These are phyloP conservation scores for Taeniopygia guttata DNA, from an alignment of 2,797 vertebrate genomes.

Conservation along the genomic window DNA sequence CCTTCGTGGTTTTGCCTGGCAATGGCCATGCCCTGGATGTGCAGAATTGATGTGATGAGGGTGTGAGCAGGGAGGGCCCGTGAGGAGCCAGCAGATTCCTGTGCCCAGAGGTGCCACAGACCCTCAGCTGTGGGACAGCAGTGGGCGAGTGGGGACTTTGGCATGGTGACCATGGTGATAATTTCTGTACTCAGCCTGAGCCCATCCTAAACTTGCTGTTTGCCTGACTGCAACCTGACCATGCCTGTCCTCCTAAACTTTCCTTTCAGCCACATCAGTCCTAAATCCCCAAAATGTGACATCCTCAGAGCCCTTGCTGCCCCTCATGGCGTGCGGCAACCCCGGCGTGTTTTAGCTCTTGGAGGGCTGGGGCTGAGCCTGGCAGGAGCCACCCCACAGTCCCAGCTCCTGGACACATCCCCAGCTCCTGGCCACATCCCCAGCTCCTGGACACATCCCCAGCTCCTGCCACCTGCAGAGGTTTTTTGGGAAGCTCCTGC, in stretches of 20 bases:
- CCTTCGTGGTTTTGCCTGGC: accelerated
- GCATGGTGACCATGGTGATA: accelerated
- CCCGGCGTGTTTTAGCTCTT: accelerated
- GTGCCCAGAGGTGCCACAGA: neutral
- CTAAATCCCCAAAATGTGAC: accelerated
- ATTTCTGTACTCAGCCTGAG: neutral
- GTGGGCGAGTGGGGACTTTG: accelerated
- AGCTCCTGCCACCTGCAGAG: neutral
- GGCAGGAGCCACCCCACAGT: neutral
- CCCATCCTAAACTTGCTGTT: accelerated
- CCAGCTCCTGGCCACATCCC: neutral
- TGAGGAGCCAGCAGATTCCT: neutral
- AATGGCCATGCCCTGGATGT: accelerated
- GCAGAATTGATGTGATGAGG: accelerated
- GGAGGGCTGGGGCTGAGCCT: neutral
- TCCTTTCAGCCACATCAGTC: neutral
- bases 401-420: neutral
- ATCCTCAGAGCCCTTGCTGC: neutral
- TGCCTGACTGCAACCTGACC: too few species aligned
- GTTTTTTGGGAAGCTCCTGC: neutral
- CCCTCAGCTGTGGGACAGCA: neutral
- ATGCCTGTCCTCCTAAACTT: accelerated
- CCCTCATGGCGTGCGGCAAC: accelerated
- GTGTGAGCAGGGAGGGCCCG: accelerated
- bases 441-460: too few species aligned